These are phyloP conservation scores for Epinephelus fuscoguttatus DNA, from an alignment of 2,113 vertebrate species.

Conservation along the genomic window DNA sequence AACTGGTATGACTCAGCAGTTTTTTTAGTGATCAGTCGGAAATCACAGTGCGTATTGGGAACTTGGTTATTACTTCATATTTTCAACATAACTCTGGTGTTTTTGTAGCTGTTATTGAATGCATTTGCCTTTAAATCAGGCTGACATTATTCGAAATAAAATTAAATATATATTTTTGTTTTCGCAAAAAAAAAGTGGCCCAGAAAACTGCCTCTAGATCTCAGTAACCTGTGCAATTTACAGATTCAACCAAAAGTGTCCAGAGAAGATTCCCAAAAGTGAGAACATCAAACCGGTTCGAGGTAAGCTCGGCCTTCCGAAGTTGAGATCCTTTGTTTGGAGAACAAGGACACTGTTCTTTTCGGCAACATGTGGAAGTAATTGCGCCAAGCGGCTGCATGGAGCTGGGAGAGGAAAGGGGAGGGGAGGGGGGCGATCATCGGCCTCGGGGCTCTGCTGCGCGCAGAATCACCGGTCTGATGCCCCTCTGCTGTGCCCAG, in stretches of 20 bases:
- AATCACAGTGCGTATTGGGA: no score
- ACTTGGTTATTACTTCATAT: background rate
- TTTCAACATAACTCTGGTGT: background rate
- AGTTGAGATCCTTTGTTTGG: constrained; percentile 84
- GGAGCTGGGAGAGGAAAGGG: constrained; percentile 54
- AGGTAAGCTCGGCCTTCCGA: constrained; percentile 35
- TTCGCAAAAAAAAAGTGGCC: no score
- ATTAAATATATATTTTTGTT: no score
- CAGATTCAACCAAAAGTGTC: background rate
- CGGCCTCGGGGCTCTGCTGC: constrained; percentile 63
- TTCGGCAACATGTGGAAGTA: constrained; percentile 96
- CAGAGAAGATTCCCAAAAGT: constrained; percentile 37
- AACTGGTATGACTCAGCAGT: background rate
- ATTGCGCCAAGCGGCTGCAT: constrained; percentile 85
- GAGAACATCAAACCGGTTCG: constrained; percentile 51
- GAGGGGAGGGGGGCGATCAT: background rate
- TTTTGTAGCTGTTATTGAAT: background rate
- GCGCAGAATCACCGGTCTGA: constrained; percentile 59
- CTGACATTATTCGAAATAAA: no score
- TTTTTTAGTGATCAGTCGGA: background rate
- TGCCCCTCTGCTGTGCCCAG: constrained; percentile 45
- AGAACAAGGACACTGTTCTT: constrained; percentile 91
- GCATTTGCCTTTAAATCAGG: background rate
- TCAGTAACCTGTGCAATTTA: background rate
- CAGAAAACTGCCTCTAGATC: background rate